These are phyloP conservation scores for Drosophila emarginata DNA, from an alignment of 2,888 invertebrate genomes.

Conservation along the genomic window DNA sequence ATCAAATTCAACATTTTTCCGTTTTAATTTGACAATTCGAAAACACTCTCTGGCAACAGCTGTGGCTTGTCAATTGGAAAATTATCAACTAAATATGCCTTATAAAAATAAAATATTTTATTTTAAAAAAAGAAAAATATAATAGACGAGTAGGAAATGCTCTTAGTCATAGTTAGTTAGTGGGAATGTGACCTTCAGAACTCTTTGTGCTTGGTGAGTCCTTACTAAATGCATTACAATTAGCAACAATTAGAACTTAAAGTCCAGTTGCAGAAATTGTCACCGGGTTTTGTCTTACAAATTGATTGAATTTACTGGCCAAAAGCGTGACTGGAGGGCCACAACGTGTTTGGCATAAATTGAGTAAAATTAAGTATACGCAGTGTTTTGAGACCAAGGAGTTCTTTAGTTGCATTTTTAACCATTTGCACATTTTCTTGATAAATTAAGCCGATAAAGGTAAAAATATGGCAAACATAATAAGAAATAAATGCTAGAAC, in stretches of 20 bases:
- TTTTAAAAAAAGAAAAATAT: too few species aligned
- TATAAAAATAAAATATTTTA: not conserved
- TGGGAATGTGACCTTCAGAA: slow-evolving; percentile 47
- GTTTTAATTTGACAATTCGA: slow-evolving; percentile 76
- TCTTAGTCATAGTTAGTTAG: too few species aligned
- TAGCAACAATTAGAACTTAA: slow-evolving; percentile 63
- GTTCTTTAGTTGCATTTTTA: not conserved
- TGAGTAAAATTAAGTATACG: slow-evolving; percentile 39
- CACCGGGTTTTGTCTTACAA: slow-evolving; percentile 40
- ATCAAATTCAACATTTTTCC: slow-evolving; percentile 78
- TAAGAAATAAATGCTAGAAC: not conserved
- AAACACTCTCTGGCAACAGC: slow-evolving; percentile 61
- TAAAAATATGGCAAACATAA: not conserved
- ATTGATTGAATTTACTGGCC: slow-evolving; percentile 71
- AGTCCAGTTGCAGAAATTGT: slow-evolving; percentile 66
- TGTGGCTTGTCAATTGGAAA: slow-evolving; percentile 75
- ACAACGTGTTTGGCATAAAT: slow-evolving; percentile 46
- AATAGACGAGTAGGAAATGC: too few species aligned
- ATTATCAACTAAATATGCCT: slow-evolving; percentile 65
- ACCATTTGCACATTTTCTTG: not conserved
- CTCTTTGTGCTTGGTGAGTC: slow-evolving; percentile 4
- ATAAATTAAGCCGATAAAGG: not conserved
- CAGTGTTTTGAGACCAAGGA: not conserved
- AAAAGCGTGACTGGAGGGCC: slow-evolving; percentile 60
- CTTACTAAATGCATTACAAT: slow-evolving; percentile 69